Percentiles rank a stretch among this genome's conserved stretches.
Evolutionary conservation across 2,888 invertebrate species (phyloP).

Genomic region (Alloscopus bannaensis): DNA sequence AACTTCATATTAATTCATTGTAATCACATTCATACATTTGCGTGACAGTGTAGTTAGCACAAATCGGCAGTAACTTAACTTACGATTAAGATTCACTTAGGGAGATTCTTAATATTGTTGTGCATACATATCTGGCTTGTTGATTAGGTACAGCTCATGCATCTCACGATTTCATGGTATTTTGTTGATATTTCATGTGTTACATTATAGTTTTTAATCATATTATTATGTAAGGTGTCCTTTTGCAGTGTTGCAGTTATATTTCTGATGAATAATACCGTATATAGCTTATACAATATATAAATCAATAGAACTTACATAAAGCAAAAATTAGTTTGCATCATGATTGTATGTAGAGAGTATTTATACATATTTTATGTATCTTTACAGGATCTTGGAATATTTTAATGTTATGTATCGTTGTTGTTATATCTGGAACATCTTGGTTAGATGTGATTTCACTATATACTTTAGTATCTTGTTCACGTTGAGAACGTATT

Average conservation of each 20-base stretch:
- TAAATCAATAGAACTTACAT: neutral
- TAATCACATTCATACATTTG: neutral
- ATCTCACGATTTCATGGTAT: constrained; percentile 19
- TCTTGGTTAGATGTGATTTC: too few relatives aligned
- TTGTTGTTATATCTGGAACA: too few relatives aligned
- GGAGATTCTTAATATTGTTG: neutral
- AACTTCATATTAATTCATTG: neutral
- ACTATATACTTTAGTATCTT: too few relatives aligned
- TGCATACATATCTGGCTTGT: neutral
- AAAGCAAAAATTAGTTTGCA: too few relatives aligned
- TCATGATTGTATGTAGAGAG: too few relatives aligned
- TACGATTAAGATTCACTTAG: neutral
- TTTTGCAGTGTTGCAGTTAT: too few relatives aligned
- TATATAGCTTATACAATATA: neutral
- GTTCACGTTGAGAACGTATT: too few relatives aligned
- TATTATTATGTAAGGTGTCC: too few relatives aligned
- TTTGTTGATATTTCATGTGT: constrained; percentile 7
- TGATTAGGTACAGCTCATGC: constrained; percentile 27
- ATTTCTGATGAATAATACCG: neutral
- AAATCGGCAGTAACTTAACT: too few relatives aligned
- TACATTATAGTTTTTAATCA: neutral
- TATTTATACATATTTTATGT: too few relatives aligned
- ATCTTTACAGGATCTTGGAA: too few relatives aligned
- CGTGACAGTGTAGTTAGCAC: neutral
- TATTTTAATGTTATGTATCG: too few relatives aligned